Evolutionary conservation across 2,888 invertebrate genomes (phyloP).

Genomic region (Sphaerolaimus hirsutus): DNA sequence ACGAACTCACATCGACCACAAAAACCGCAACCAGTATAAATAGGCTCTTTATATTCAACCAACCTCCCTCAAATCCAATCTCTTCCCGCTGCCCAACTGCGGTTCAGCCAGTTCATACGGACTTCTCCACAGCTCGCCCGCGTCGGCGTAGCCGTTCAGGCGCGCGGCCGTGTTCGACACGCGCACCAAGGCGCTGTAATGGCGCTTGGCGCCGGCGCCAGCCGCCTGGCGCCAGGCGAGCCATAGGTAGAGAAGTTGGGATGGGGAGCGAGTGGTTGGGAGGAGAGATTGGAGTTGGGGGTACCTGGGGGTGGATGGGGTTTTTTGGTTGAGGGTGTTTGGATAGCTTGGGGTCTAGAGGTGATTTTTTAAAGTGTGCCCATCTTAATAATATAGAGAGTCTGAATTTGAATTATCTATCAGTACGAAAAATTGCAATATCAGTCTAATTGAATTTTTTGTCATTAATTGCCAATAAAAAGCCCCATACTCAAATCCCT

Average conservation of each 20-base stretch:
- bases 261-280: constrained; percentile 1
- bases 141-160: constrained; percentile 19
- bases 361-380: too few species aligned
- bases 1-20: too few species aligned
- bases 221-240: constrained; percentile 4
- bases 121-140: constrained; percentile 22
- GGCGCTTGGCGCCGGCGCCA: constrained; percentile 1
- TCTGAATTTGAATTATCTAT: too few species aligned
- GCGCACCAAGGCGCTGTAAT: constrained; percentile 14
- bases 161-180: constrained; percentile 19
- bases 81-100: constrained; percentile 6
- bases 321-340: background rate
- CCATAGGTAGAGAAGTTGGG: constrained; percentile 5
- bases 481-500: too few species aligned
- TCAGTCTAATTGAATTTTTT: too few species aligned
- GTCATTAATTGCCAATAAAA: too few species aligned
- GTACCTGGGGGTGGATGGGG: constrained; percentile 1
- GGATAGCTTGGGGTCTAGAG: too few species aligned
- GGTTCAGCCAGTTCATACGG: constrained; percentile 18
- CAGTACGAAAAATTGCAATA: too few species aligned
- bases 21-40: too few species aligned
- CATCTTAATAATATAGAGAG: too few species aligned
- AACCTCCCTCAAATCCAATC: constrained; percentile 14
- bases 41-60: too few species aligned
- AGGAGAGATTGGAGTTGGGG: constrained; percentile 4